These are phyloP conservation scores for Thryonomys swinderianus DNA, from an alignment of 2,113 vertebrate genomes.

Conservation along the genomic window DNA sequence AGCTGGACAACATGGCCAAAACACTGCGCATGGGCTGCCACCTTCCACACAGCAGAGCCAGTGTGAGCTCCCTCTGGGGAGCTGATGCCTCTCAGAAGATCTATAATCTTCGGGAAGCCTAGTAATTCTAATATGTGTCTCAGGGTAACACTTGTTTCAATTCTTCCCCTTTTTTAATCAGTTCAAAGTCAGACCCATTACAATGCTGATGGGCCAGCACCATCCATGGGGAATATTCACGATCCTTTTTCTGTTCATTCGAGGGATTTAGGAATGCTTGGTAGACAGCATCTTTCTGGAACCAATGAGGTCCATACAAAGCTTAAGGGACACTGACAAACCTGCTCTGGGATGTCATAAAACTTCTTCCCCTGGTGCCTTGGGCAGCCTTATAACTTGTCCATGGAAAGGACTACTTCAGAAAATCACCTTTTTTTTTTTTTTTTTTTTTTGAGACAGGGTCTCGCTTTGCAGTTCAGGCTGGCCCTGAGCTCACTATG, in stretches of 20 bases:
- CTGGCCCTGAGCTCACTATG: too few species aligned
- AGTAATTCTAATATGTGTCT: constrained; percentile 29
- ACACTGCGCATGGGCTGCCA: background rate
- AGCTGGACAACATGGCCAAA: fast-evolving
- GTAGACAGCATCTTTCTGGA: constrained; percentile 41
- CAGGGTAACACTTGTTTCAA: constrained; percentile 37
- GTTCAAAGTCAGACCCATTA: constrained; percentile 58
- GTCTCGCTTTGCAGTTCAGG: too few species aligned
- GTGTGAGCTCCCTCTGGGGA: background rate
- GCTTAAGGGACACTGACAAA: constrained; percentile 30
- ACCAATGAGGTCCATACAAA: constrained; percentile 39
- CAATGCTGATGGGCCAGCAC: constrained; percentile 32
- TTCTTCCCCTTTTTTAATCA: constrained; percentile 32
- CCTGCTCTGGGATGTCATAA: background rate
- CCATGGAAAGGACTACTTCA: constrained; percentile 27
- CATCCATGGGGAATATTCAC: background rate
- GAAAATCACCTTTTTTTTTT: constrained; percentile 57
- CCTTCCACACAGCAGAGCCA: background rate
- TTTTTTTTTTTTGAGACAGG: too few species aligned
- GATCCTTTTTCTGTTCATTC: constrained; percentile 41
- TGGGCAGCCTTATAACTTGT: constrained; percentile 13
- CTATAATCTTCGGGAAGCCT: background rate
- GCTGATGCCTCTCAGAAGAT: background rate
- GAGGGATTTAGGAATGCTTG: constrained; percentile 31
- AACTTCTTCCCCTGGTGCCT: constrained; percentile 33